Evolutionary conservation across 2,113 vertebrate species (phyloP).

Genomic region (Recurvirostra avosetta): DNA sequence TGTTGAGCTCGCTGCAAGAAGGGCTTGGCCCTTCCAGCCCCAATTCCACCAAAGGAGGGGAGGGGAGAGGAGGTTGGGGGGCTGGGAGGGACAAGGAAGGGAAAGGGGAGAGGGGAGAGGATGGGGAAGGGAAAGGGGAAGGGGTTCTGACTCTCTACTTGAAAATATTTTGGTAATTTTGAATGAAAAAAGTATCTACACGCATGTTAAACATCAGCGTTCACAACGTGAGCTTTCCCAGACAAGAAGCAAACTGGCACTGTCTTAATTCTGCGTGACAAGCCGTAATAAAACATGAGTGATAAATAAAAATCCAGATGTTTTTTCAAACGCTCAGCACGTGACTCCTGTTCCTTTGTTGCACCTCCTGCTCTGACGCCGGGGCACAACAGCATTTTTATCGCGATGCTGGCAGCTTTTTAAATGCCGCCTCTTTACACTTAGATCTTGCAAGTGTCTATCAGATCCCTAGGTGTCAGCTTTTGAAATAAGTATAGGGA

Average conservation of each 20-base stretch:
- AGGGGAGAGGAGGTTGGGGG: too few species aligned
- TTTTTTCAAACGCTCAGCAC: neutral
- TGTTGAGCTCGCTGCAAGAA: neutral
- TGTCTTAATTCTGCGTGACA: fast-evolving
- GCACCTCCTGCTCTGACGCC: neutral
- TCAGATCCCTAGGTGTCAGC: neutral
- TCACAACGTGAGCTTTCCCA: fast-evolving
- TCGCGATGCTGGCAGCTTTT: neutral
- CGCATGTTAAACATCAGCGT: fast-evolving
- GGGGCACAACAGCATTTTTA: neutral
- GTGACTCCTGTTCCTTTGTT: neutral
- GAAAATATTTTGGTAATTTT: too few species aligned
- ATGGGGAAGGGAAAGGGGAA: neutral
- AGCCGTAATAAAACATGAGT: fast-evolving
- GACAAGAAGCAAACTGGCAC: neutral
- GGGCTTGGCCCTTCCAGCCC: neutral
- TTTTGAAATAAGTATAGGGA: neutral
- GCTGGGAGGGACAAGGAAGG: neutral
- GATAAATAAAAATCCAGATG: neutral
- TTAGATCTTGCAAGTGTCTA: neutral
- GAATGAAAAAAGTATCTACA: fast-evolving
- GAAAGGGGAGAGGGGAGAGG: neutral
- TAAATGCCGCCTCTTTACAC: neutral
- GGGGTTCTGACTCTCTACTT: neutral
- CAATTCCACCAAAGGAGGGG: fast-evolving